phyloP scores from a whole-genome alignment of 2,113 vertebrate species.

The Pleuronectes platessa region DNA sequence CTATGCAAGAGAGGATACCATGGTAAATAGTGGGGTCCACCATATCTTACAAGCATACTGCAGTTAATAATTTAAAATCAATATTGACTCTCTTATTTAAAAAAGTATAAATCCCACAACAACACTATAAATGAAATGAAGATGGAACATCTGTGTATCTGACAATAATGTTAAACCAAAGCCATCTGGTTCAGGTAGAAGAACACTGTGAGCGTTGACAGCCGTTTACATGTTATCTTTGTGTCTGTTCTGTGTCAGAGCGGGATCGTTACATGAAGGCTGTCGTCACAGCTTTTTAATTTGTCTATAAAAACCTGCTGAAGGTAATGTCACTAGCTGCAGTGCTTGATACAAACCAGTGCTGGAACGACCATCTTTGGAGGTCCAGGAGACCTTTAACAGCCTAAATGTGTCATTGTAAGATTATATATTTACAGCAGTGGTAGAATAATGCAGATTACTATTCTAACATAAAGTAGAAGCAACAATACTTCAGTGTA shows the following conservation, averaged over 20 bases:
- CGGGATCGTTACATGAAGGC: background rate
- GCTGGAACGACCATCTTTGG: constrained; percentile 31
- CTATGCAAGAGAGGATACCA: constrained; percentile 92
- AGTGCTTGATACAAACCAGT: constrained; percentile 32
- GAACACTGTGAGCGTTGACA: background rate
- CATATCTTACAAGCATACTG: no score
- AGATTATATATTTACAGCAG: background rate
- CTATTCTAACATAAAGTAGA: background rate
- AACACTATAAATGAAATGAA: background rate
- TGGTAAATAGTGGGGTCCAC: constrained; percentile 79
- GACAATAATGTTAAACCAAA: background rate
- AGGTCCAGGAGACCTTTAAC: constrained; percentile 8
- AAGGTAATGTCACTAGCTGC: background rate
- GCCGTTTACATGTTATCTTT: constrained; percentile 4
- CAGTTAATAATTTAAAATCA: no score
- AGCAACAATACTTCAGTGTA: no score
- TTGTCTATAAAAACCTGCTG: constrained; percentile 38
- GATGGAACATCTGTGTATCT: background rate
- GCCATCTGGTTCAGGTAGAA: background rate
- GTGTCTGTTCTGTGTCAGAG: constrained; percentile 37
- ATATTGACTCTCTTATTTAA: no score
- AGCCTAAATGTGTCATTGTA: background rate
- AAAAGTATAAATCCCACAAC: no score
- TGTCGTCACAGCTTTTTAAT: constrained; percentile 36
- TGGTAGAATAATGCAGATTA: background rate